These are phyloP conservation scores for Tribolium castaneum DNA, from an alignment of 1,140 invertebrate genomes.

Conservation along the genomic window DNA sequence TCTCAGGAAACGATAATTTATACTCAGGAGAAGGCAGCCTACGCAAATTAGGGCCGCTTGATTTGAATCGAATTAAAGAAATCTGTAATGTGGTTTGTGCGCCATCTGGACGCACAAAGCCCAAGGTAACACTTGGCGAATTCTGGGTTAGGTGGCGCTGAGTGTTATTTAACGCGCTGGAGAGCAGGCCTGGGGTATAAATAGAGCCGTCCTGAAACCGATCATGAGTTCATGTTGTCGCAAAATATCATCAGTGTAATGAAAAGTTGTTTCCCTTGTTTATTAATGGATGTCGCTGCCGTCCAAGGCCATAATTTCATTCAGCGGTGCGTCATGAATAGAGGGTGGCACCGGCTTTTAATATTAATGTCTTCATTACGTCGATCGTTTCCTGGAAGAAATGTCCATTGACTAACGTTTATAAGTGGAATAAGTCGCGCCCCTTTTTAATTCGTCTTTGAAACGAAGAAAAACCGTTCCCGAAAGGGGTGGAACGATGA, in stretches of 20 bases:
- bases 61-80: background rate
- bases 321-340: slow-evolving; percentile 11
- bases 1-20: slow-evolving; percentile 1
- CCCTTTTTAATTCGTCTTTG: background rate
- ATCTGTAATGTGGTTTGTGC: background rate
- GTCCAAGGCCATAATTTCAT: background rate
- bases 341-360: background rate
- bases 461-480: background rate
- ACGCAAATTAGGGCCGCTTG: background rate
- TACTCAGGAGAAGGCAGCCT: background rate
- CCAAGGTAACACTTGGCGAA: background rate
- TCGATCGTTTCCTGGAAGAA: slow-evolving; percentile 7
- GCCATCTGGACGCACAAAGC: background rate
- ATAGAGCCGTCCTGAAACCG: background rate
- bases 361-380: slow-evolving; percentile 27
- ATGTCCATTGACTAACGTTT: background rate
- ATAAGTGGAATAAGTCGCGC: background rate
- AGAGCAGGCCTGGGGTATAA: background rate
- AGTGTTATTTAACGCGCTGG: background rate
- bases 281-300: background rate
- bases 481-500: slow-evolving; percentile 12
- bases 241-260: background rate
- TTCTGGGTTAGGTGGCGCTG: background rate
- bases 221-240: background rate
- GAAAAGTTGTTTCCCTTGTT: background rate